Conservation (phyloP, 37 sponge, comb jelly and placozoan genomes). For the Petrosia ficiformis region DNA sequence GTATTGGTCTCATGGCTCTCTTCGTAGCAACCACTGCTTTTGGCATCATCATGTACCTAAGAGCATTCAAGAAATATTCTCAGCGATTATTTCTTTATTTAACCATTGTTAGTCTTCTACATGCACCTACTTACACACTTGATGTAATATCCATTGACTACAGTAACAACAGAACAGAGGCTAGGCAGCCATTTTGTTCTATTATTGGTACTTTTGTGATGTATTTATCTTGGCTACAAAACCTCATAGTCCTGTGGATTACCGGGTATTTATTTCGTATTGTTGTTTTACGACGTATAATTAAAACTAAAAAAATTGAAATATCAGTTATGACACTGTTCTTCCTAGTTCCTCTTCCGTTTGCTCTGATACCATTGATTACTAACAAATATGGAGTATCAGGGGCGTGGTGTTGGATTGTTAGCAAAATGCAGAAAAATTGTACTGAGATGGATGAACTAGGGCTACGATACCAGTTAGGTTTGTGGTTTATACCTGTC, state of each 20-base stretch:
- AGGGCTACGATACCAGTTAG: conserved; percentile 30
- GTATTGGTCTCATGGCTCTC: neutral
- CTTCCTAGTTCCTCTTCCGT: neutral
- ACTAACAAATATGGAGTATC: conserved; percentile 46
- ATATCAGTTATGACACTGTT: neutral
- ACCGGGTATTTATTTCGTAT: neutral
- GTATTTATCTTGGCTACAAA: neutral
- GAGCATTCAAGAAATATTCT: neutral
- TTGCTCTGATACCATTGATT: conserved; percentile 52
- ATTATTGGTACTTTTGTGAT: neutral
- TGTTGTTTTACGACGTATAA: neutral
- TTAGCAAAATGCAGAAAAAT: neutral
- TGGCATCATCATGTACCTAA: neutral
- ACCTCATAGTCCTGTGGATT: neutral
- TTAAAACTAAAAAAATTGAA: neutral
- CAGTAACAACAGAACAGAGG: neutral
- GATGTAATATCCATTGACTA: neutral
- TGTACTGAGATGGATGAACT: neutral
- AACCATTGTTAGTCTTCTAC: neutral
- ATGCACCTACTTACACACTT: neutral
- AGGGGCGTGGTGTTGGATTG: conserved; percentile 80
- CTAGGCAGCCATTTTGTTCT: neutral
- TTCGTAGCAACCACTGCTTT: neutral
- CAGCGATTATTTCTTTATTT: neutral
- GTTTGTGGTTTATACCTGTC: conserved; percentile 57